Percentiles rank a stretch among this genome's conserved stretches.
phyloP scores from a whole-genome alignment of 1,140 invertebrate genomes.

The Drosophila arizonae region DNA sequence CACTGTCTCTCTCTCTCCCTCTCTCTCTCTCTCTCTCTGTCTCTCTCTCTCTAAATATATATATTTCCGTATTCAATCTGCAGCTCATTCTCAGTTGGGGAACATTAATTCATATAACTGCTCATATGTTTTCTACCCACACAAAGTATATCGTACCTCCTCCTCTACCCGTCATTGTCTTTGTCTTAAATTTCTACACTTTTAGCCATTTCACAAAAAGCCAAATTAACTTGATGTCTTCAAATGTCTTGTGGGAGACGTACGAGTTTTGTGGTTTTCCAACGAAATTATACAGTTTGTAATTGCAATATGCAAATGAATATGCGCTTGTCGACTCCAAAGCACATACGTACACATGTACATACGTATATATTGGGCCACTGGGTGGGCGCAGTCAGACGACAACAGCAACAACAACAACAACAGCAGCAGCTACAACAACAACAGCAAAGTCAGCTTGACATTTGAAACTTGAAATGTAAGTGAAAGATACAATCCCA shows the following conservation, averaged over 20 bases:
- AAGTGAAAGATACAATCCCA: constrained; percentile 80
- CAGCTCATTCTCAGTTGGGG: too few species aligned
- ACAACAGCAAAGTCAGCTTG: constrained; percentile 50
- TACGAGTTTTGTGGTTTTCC: constrained; percentile 10
- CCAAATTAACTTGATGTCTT: constrained; percentile 27
- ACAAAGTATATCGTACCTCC: not conserved
- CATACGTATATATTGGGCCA: constrained; percentile 7
- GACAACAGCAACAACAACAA: constrained; percentile 11
- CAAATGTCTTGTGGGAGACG: constrained; percentile 7
- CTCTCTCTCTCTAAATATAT: too few species aligned
- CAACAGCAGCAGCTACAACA: constrained; percentile 20
- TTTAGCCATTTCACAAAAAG: constrained; percentile 4
- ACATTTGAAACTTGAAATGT: constrained; percentile 80
- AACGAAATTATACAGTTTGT: constrained; percentile 42
- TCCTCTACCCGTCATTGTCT: not conserved
- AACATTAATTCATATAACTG: not conserved
- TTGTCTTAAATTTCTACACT: constrained; percentile 14
- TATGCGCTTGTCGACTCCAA: constrained; percentile 27
- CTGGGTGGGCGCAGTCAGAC: constrained; percentile 34
- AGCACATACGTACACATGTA: not conserved
- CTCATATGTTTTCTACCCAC: not conserved
- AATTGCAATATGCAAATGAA: constrained; percentile 54
- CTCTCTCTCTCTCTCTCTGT: too few species aligned
- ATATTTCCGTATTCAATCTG: not conserved
- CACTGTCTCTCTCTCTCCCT: not conserved